Conservation (phyloP, 2,797 vertebrate species). For the Lithobates sylvaticus region DNA sequence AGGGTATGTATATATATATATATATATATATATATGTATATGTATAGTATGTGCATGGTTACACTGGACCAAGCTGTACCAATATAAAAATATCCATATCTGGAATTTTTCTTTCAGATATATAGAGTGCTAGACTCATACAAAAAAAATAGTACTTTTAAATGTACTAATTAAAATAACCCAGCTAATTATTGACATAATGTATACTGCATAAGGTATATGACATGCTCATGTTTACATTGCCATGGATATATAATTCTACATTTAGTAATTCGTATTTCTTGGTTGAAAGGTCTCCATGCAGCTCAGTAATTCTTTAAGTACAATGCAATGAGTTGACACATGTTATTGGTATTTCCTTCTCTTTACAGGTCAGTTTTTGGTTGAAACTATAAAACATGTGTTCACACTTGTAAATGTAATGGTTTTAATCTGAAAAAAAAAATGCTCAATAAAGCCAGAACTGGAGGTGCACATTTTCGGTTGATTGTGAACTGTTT, state of each 20-base stretch:
- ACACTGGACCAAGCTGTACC: too few relatives aligned
- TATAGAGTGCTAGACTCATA: too few relatives aligned
- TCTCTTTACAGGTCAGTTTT: conserved; percentile 29
- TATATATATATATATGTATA: too few relatives aligned
- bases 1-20: too few relatives aligned
- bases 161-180: background rate
- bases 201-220: background rate
- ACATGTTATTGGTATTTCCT: conserved; percentile 30
- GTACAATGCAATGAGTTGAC: conserved; percentile 25
- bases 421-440: conserved; percentile 5
- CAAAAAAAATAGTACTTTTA: too few relatives aligned
- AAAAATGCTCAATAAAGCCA: conserved; percentile 16
- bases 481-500: background rate
- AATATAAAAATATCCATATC: too few relatives aligned
- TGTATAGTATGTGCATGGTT: too few relatives aligned
- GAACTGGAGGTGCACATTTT: background rate
- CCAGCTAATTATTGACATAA: background rate
- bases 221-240: background rate
- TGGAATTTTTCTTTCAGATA: too few relatives aligned
- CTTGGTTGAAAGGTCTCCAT: background rate
- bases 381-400: conserved; percentile 35
- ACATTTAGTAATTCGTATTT: background rate
- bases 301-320: conserved; percentile 1
- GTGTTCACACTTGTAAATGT: conserved; percentile 27
- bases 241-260: background rate